Conservation (phyloP, 2,888 invertebrate species). For the Ormyrus labotus region DNA sequence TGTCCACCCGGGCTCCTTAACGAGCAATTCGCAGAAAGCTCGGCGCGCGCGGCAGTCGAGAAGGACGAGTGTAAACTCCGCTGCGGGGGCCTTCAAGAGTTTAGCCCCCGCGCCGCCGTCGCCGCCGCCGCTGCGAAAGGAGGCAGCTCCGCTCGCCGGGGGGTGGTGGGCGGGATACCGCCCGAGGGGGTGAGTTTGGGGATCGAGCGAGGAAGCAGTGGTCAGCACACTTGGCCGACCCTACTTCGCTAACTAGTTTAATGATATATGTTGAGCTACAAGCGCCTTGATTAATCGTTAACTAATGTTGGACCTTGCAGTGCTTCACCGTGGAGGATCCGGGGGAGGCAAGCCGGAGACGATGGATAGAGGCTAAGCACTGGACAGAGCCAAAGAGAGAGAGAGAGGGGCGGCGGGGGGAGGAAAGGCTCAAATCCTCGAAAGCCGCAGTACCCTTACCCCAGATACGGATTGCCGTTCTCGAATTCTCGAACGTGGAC, state of each 20-base stretch:
- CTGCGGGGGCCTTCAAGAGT: conserved; percentile 72
- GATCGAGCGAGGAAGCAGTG: conserved; percentile 71
- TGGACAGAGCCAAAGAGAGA: conserved; percentile 50
- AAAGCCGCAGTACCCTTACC: conserved; percentile 54
- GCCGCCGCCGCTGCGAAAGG: conserved; percentile 61
- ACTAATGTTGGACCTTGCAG: conserved; percentile 76
- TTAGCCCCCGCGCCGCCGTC: conserved; percentile 66
- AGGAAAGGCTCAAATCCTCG: conserved; percentile 59
- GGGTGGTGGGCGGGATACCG: conserved; percentile 58
- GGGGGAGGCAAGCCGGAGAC: conserved; percentile 55
- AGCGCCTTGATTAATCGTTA: conserved; percentile 77
- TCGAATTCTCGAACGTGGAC: conserved; percentile 63
- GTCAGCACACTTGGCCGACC: conserved; percentile 76
- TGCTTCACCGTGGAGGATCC: conserved; percentile 65
- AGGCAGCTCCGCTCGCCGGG: conserved; percentile 7
- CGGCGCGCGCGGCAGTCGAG: conserved; percentile 53
- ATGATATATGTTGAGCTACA: conserved; percentile 77
- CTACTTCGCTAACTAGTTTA: conserved; percentile 77
- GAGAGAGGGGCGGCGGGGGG: conserved; percentile 58
- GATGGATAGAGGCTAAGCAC: conserved; percentile 54
- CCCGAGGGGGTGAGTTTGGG: conserved; percentile 59
- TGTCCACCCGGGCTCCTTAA: conserved; percentile 61
- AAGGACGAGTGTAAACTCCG: conserved; percentile 65
- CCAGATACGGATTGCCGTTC: conserved; percentile 56
- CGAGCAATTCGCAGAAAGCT: conserved; percentile 68